Percentiles rank a stretch among this genome's conserved stretches.
Evolutionary conservation across 2,888 invertebrate species (phyloP).

Genomic region (Cephus pygmeus): DNA sequence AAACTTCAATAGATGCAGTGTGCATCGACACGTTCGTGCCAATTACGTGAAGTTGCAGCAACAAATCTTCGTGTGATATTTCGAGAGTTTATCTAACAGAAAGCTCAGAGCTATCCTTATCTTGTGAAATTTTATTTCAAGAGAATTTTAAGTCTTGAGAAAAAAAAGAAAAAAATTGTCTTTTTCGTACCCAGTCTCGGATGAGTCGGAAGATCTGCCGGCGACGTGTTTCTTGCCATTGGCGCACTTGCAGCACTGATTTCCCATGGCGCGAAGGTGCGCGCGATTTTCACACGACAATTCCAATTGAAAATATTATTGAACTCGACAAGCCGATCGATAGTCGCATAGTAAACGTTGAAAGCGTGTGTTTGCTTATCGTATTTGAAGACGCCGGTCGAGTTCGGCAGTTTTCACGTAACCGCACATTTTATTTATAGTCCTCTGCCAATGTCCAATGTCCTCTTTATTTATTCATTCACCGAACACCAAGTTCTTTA

Average conservation of each 20-base stretch:
- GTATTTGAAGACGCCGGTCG: conserved; percentile 9
- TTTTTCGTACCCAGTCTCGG: conserved; percentile 42
- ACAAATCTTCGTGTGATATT: conserved; percentile 42
- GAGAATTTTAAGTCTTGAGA: neutral
- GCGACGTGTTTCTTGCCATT: conserved; percentile 52
- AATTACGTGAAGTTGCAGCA: conserved; percentile 37
- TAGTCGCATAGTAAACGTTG: neutral
- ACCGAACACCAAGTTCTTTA: neutral
- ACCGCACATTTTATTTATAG: conserved; percentile 30
- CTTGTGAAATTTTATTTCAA: neutral
- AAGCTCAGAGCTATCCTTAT: conserved; percentile 5
- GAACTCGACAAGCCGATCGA: neutral
- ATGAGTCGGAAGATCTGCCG: conserved; percentile 45
- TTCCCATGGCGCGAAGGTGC: conserved; percentile 51
- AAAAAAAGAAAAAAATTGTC: neutral
- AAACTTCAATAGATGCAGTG: conserved; percentile 8
- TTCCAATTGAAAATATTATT: neutral
- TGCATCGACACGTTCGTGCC: conserved; percentile 26
- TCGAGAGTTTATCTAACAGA: conserved; percentile 36
- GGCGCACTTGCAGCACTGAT: conserved; percentile 65
- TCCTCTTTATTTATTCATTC: conserved; percentile 12
- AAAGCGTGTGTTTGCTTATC: neutral
- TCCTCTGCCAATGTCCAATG: conserved; percentile 18
- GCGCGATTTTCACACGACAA: neutral
- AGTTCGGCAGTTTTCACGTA: conserved; percentile 29